Percentiles rank a stretch among this genome's conserved stretches.
phyloP scores from a whole-genome alignment of 1,140 invertebrate genomes.

The Laodelphax striatellus region DNA sequence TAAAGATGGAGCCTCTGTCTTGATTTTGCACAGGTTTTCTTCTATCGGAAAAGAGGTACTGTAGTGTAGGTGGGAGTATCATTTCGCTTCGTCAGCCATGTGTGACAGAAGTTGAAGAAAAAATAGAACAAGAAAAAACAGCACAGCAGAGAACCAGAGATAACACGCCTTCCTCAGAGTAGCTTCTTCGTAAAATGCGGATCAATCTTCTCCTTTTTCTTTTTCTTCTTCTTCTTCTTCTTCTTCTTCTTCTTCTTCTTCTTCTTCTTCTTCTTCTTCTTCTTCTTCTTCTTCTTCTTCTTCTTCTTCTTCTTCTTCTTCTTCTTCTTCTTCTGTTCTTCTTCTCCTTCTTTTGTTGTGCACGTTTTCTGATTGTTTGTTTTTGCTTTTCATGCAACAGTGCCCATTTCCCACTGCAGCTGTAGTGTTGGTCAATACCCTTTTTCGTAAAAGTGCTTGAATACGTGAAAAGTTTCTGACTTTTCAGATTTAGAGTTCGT shows the following conservation, averaged over 20 bases:
- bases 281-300: conserved; percentile 1
- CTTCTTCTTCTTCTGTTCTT: background rate
- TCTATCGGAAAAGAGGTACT: too few relatives aligned
- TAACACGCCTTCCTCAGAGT: background rate
- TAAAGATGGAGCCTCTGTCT: too few relatives aligned
- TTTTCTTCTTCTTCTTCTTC: background rate
- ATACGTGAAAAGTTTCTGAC: too few relatives aligned
- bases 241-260: conserved; percentile 1
- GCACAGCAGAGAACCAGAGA: too few relatives aligned
- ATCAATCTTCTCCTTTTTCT: background rate
- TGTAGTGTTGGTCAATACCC: background rate
- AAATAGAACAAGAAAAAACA: too few relatives aligned
- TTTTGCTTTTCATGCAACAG: background rate
- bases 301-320: background rate
- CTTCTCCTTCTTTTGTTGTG: background rate
- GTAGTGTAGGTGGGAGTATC: background rate
- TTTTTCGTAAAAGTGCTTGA: too few relatives aligned
- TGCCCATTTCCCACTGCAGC: background rate
- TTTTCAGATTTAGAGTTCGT: too few relatives aligned
- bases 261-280: conserved; percentile 1
- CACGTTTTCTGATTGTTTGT: background rate
- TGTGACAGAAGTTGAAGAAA: background rate
- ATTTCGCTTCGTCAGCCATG: background rate
- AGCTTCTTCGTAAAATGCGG: background rate
- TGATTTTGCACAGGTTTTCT: too few relatives aligned